Evolutionary conservation across 2,113 vertebrate species (phyloP), one percentile per base, ranked within the genome.

Genomic region (Dascyllus trimaculatus): DNA sequence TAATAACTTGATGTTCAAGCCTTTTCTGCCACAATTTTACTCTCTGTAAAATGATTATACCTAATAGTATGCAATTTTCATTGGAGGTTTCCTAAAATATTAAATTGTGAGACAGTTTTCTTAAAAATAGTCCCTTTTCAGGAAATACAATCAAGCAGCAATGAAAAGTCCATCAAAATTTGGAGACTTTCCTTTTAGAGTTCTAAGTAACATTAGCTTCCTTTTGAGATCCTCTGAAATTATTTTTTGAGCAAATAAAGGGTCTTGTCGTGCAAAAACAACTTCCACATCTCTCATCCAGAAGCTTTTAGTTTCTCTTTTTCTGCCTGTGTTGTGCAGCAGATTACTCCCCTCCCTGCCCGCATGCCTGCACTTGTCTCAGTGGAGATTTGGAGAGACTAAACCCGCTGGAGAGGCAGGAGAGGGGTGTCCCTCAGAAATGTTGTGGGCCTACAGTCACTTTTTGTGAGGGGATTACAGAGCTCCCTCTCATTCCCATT

Each of bases 391-490:
- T 75, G 40, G 25, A 51, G 62, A 54, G 65, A 58, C 49, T 75
- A 54, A 69, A 69, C 52, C 14, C 64, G 63, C 35, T 61, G 59
- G 51, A 83, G 69, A 69, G 61, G 18, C 18, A 65, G 68, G 66
- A 76, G 70, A 77, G 57, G 78, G 78, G 69, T 71, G 84, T 69
- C 63, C 62, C 85, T 85, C 38, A 80, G 51, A 84, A 75, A 78
- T 79, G 77, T 86, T 77, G 62, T 54, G 22, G 46, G 54, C 61
- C 60, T 32, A 83, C 76, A 80, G 79, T 79, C 52, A 80, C 51
- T 78, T 87, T 84, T 85, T 82, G 57, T 88, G 62, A 78, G 25
- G 64, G 89, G 93, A 92, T 94, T 91, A 90, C 73, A 58, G 64
- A 56, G 75, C 60, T 54, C 51, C 70, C 83, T 80, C 81, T 87